A percentile compares a stretch with the other conserved stretches of the same genome.
These are phyloP conservation scores for Cyclopterus lumpus DNA, from an alignment of 2,797 vertebrate species.

Conservation along the genomic window DNA sequence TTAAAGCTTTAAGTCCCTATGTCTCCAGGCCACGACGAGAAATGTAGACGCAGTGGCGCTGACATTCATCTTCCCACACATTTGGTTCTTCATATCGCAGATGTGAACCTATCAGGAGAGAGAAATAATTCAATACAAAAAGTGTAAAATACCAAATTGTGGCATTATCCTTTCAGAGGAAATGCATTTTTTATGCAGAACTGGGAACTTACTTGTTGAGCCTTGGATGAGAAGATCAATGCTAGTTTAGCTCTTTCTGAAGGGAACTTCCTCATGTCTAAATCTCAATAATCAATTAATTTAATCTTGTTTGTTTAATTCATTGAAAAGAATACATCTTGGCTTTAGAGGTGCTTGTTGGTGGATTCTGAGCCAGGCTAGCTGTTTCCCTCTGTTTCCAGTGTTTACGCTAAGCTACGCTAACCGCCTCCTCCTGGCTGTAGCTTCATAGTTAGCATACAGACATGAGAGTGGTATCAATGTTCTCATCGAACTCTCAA, in stretches of 20 bases:
- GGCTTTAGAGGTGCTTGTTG: neutral
- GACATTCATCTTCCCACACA: neutral
- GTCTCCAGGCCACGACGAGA: neutral
- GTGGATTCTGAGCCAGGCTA: neutral
- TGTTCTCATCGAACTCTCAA: neutral
- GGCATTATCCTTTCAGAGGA: no score
- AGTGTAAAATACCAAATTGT: no score
- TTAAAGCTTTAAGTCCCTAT: slow-evolving; percentile 6
- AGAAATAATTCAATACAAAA: neutral
- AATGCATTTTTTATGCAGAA: no score
- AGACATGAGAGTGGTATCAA: neutral
- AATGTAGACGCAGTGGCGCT: neutral
- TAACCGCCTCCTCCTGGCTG: neutral
- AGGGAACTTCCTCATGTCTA: neutral
- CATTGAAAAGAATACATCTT: neutral
- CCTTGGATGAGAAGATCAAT: no score
- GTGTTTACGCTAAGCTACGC: neutral
- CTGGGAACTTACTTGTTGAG: no score
- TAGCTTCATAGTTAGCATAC: neutral
- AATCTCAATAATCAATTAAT: neutral
- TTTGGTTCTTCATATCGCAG: neutral
- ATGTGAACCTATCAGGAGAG: neutral
- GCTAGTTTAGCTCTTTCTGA: neutral
- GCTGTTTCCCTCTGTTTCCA: neutral
- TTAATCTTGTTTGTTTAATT: no score